Evolutionary conservation across 2,888 invertebrate species (phyloP).

Genomic region (Eupithecia dodoneata): DNA sequence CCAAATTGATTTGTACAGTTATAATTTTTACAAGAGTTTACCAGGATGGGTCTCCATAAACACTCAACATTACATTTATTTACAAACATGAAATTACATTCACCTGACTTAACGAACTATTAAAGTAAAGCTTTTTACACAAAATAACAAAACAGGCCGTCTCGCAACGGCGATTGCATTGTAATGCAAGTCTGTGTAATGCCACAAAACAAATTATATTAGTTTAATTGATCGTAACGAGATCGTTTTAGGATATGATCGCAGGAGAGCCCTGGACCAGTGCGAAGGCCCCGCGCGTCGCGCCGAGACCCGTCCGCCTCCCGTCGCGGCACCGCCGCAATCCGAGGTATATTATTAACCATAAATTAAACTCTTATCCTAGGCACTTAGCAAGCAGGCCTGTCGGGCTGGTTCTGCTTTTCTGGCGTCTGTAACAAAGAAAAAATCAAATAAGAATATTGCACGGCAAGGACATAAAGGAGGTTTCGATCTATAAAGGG

Average conservation of each 20-base stretch:
- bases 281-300: slow-evolving; percentile 52
- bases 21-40: slow-evolving; percentile 48
- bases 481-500: slow-evolving; percentile 50
- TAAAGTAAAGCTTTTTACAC: slow-evolving; percentile 84
- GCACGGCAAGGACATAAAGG: slow-evolving; percentile 36
- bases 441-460: slow-evolving; percentile 55
- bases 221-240: slow-evolving; percentile 82
- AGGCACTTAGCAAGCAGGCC: slow-evolving; percentile 79
- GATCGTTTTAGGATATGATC: slow-evolving; percentile 83
- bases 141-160: slow-evolving; percentile 76
- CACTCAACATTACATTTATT: slow-evolving; percentile 72
- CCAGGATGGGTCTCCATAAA: slow-evolving; percentile 58
- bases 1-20: slow-evolving; percentile 48
- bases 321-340: slow-evolving; percentile 51
- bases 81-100: slow-evolving; percentile 76
- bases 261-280: slow-evolving; percentile 75
- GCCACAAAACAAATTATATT: slow-evolving; percentile 77
- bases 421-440: slow-evolving; percentile 86
- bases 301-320: slow-evolving; percentile 46
- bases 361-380: slow-evolving; percentile 74
- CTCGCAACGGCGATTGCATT: slow-evolving; percentile 70
- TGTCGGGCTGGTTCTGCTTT: slow-evolving; percentile 85
- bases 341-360: slow-evolving; percentile 75
- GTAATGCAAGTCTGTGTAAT: slow-evolving; percentile 80
- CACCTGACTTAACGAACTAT: slow-evolving; percentile 74